A percentile compares a stretch with the other conserved stretches of the same genome.
Evolutionary conservation across 1,140 invertebrate species (phyloP).

Genomic region (Zaprionus taronus): DNA sequence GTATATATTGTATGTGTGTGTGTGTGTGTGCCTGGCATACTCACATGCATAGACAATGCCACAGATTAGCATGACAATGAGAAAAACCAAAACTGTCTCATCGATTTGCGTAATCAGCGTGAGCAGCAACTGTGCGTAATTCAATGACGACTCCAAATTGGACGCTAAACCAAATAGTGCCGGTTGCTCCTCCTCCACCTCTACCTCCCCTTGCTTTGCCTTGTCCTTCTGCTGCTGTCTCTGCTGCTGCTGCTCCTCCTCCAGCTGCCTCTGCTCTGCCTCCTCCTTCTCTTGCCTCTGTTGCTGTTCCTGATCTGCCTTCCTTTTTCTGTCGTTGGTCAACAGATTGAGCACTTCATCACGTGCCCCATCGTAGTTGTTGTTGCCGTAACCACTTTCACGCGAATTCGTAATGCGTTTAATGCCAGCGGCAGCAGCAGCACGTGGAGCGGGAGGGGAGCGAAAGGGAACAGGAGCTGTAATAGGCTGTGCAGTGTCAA

Average conservation of each 20-base stretch:
- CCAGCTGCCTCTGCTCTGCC: background rate
- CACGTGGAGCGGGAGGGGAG: background rate
- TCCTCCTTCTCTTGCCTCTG: background rate
- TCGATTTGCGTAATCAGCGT: slow-evolving; percentile 68
- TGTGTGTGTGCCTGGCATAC: slow-evolving; percentile 56
- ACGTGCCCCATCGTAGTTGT: slow-evolving; percentile 58
- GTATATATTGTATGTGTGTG: background rate
- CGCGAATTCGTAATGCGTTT: slow-evolving; percentile 67
- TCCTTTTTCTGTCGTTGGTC: slow-evolving; percentile 15
- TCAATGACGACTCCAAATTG: slow-evolving; percentile 60
- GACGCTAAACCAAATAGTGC: slow-evolving; percentile 30
- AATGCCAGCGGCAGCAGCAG: slow-evolving; percentile 32
- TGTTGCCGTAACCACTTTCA: slow-evolving; percentile 8
- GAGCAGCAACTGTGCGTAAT: slow-evolving; percentile 55
- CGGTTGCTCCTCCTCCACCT: background rate
- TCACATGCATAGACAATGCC: slow-evolving; percentile 85
- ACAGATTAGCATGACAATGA: slow-evolving; percentile 85
- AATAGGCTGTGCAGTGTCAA: slow-evolving; percentile 58
- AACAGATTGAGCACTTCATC: slow-evolving; percentile 68
- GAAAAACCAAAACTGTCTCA: slow-evolving; percentile 84
- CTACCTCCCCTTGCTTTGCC: background rate
- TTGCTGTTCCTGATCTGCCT: background rate
- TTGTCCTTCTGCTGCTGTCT: background rate
- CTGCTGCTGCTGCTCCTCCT: background rate
- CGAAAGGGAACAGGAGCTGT: slow-evolving; percentile 11